Percentiles rank a stretch among this genome's conserved stretches.
phyloP scores from a whole-genome alignment of 1,140 invertebrate genomes.

The Xylocopa sonorina region DNA sequence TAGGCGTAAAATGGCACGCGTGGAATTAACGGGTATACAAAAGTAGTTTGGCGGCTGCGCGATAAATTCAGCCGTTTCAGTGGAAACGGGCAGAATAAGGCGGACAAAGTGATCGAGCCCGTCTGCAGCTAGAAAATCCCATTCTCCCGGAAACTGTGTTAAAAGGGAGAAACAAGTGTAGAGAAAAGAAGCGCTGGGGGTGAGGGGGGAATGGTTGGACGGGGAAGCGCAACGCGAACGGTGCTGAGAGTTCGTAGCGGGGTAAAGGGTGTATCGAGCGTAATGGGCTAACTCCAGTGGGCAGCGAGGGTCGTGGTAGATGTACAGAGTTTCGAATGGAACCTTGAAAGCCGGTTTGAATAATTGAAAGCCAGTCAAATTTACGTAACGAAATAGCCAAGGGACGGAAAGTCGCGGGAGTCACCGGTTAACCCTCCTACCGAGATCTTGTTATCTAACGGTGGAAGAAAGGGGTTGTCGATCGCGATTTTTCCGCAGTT shows the following conservation, averaged over 20 bases:
- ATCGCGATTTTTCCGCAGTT: too few relatives aligned
- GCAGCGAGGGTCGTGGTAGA: constrained; percentile 25
- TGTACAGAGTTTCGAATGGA: constrained; percentile 58
- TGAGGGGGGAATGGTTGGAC: neutral
- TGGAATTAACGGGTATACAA: constrained; percentile 21
- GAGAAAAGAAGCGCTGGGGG: constrained; percentile 35
- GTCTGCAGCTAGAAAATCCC: constrained; percentile 47
- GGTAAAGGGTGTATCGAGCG: constrained; percentile 40
- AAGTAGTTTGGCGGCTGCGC: neutral
- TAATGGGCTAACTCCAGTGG: constrained; percentile 30
- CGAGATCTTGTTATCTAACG: constrained; percentile 28
- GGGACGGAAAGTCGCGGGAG: constrained; percentile 52
- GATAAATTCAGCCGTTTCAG: constrained; percentile 56
- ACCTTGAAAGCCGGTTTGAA: constrained; percentile 54
- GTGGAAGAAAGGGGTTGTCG: neutral
- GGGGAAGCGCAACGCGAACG: neutral
- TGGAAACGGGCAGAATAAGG: constrained; percentile 46
- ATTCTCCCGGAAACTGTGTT: constrained; percentile 58
- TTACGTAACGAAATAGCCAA: constrained; percentile 59
- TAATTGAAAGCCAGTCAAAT: constrained; percentile 65
- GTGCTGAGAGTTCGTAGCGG: neutral
- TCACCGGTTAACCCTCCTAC: constrained; percentile 33
- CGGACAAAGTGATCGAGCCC: constrained; percentile 51
- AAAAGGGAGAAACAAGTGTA: constrained; percentile 60
- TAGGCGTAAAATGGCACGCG: neutral